Evolutionary conservation across 2,113 vertebrate species (phyloP), one percentile per base, ranked within the genome.

Genomic region (Sigmodon hispidus): DNA sequence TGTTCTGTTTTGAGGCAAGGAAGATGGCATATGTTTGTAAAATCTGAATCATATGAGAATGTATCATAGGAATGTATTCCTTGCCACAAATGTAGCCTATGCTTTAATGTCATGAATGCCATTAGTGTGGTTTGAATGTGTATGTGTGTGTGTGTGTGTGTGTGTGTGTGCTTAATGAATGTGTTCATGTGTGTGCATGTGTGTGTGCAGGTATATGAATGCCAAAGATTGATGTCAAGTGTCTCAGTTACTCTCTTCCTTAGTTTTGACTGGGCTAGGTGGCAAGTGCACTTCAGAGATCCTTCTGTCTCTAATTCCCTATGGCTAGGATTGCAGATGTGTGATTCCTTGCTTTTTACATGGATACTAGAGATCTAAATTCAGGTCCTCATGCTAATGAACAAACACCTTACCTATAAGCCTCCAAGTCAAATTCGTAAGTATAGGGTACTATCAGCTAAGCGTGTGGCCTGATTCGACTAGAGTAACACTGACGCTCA

Each of bases 11-110:
- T 26, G 36, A 84, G n/a, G 19, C 57, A 87, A 40, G 7, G 63
- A 22, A 70, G 57, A 59, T 40, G 63, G 6, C 43, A 22, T 70
- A 36, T 85, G 70, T 79, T 76, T 93, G 4, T 89, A 84, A 50
- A 93, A 93, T 76, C 26, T 65, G 81, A 94, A 93, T 86, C 59
- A 93, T 45, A 69, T 12, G 19, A 76, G 70, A 93, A 79, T 7
- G 55, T 59, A 40, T 67, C 24, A 73, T 65, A 13, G 34, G 1
- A 57, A 34, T 70, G 52, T 34, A 65, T 65, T 65, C 12, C 69
- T 90, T 93, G 65, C 57, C 10, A 75, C 48, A 11, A 24, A 80
- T 10, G 2, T 31, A 67, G n/a, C 11, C 26, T 83, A 26, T 16
- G 59, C 55, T 93, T 15, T 84, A 90, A 72, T 90, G 57, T 79